These are phyloP conservation scores for Xestia c-nigrum DNA, from an alignment of 2,888 invertebrate genomes.

Conservation along the genomic window DNA sequence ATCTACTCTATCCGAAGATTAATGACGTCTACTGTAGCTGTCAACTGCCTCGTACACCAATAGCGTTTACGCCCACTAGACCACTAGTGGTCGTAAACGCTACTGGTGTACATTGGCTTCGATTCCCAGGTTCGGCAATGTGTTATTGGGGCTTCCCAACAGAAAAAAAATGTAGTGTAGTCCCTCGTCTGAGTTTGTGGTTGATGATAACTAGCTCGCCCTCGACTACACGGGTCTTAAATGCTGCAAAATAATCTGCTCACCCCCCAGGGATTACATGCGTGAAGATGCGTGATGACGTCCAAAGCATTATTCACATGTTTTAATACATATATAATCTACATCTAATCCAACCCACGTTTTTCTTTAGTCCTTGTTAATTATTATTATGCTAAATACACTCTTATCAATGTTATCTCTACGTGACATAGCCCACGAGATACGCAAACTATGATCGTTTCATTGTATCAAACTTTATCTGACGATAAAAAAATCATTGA, in stretches of 20 bases:
- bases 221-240: not conserved
- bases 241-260: too few relatives aligned
- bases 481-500: slow-evolving; percentile 35
- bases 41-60: not conserved
- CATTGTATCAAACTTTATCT: slow-evolving; percentile 30
- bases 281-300: not conserved
- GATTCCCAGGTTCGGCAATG: not conserved
- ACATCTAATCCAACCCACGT: slow-evolving; percentile 43
- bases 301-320: slow-evolving; percentile 13
- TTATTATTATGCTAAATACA: slow-evolving; percentile 60
- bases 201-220: not conserved
- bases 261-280: not conserved
- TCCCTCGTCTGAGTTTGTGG: not conserved
- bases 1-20: not conserved
- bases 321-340: slow-evolving; percentile 24
- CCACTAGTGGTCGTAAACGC: not conserved
- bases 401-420: slow-evolving; percentile 77
- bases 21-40: not conserved
- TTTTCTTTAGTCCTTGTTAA: slow-evolving; percentile 45
- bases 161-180: too few relatives aligned
- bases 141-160: too few relatives aligned
- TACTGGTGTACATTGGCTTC: not conserved
- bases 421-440: slow-evolving; percentile 80
- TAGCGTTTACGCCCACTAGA: too few relatives aligned
- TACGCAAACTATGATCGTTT: slow-evolving; percentile 30